Base-by-base conservation (phyloP, 1,140 invertebrate genomes). In the Laodelphax striatellus region DNA sequence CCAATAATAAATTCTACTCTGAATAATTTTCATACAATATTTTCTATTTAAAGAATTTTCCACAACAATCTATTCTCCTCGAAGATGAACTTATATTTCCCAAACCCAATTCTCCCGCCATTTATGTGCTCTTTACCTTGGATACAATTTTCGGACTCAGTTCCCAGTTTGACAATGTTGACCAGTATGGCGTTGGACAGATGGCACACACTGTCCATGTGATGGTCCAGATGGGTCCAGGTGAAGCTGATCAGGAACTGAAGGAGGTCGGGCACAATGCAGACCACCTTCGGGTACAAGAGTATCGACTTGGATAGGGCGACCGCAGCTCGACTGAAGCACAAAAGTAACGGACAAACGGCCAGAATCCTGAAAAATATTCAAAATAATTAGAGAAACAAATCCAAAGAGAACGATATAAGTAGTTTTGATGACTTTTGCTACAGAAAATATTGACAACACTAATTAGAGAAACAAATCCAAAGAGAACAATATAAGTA, bases 191-290 rank as follows among this genome's bases (percentile, higher is more conserved):
- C 72, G 2, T 70, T 71, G 5, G 72, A 68, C 17, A 80, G 68
- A 67, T 82, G 79, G 1, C 77, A 69, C n/a, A 82, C 77, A 42
- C 76, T 77, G 65, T 82, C 80, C 62, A 81, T 74, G 62, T 77
- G 70, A 63, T 80, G 75, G 28, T 82, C 72, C 6, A 81, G 66
- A 63, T 79, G 73, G 0, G 69, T 42, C 76, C 76, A 79, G 9
- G 73, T 66, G 60, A 73, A 76, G 44, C 56, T 31, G 6, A 77
- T 62, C 58, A 76, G 42, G 44, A 59, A 16, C 55, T n/a, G 8
- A 55, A 50, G 4, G 57, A 61, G 60, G 64, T 55, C 10, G 62
- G 61, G 43, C 58, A 41, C 66, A 59, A 6, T 53, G 42, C 13
- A 55, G 55, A 50, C 4, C 24, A 42, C 43, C 16, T 2, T 31